Evolutionary conservation across 2,888 invertebrate genomes (phyloP).

Genomic region (Odontocolon sp.): DNA sequence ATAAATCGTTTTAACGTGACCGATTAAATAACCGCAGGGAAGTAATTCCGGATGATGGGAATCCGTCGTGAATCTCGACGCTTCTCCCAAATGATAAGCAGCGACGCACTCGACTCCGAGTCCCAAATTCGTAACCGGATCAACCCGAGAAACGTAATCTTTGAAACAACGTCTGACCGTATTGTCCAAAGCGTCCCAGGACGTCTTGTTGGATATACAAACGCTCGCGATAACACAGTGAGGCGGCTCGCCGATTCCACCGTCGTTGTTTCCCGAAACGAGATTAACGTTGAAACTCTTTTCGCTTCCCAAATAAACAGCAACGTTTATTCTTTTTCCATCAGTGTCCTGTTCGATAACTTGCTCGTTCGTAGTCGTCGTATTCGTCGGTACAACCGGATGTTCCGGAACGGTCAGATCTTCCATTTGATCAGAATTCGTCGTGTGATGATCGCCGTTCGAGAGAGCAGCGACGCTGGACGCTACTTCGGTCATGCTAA

Average conservation of each 20-base stretch:
- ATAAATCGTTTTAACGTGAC: constrained; percentile 92
- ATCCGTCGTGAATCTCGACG: constrained; percentile 89
- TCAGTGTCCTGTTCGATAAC: constrained; percentile 85
- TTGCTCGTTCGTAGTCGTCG: constrained; percentile 69
- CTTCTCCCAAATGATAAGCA: constrained; percentile 96
- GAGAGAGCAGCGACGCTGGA: constrained; percentile 75
- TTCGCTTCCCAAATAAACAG: constrained; percentile 91
- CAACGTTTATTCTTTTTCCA: constrained; percentile 93
- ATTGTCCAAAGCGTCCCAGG: constrained; percentile 97
- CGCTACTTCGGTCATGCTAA: no score
- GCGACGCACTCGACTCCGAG: constrained; percentile 91
- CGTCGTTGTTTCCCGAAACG: constrained; percentile 79
- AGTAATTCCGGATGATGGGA: constrained; percentile 93
- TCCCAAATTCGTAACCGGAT: constrained; percentile 88
- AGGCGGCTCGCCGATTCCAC: constrained; percentile 77
- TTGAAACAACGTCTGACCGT: constrained; percentile 96
- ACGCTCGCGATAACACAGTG: constrained; percentile 91
- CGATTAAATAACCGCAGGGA: constrained; percentile 96
- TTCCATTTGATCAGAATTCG: constrained; percentile 71
- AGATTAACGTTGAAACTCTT: constrained; percentile 84
- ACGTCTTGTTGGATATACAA: constrained; percentile 95
- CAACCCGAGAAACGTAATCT: constrained; percentile 95
- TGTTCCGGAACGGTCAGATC: constrained; percentile 75
- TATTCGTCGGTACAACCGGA: constrained; percentile 67
- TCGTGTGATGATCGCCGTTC: constrained; percentile 71